Evolutionary conservation across 2,797 vertebrate genomes (phyloP).

Genomic region (Rousettus madagascariensis): DNA sequence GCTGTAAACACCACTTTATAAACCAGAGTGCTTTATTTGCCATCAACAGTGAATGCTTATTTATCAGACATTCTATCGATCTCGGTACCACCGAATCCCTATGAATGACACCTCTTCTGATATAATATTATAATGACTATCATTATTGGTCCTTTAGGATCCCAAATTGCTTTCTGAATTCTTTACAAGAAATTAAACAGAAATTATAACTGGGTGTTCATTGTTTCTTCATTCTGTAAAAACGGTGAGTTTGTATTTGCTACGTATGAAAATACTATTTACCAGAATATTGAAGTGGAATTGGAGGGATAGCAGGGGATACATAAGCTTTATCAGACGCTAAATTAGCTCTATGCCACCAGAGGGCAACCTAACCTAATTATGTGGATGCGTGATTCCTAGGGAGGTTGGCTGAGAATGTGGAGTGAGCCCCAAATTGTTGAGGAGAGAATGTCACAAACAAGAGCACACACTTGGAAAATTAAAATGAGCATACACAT

Average conservation of each 20-base stretch:
- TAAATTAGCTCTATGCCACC: slow-evolving; percentile 45
- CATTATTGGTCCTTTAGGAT: background rate
- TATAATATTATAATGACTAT: background rate
- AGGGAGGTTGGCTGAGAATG: background rate
- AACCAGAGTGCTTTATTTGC: background rate
- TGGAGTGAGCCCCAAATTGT: background rate
- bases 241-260: background rate
- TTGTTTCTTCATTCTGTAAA: background rate
- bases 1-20: background rate
- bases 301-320: background rate
- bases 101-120: background rate
- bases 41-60: background rate
- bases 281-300: background rate
- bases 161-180: background rate
- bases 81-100: background rate
- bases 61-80: background rate
- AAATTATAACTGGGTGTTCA: background rate
- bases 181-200: slow-evolving; percentile 35
- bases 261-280: background rate
- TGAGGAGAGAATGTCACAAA: background rate
- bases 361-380: slow-evolving; percentile 80
- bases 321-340: no score
- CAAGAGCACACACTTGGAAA: background rate
- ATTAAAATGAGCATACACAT: background rate
- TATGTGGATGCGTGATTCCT: background rate